Conservation (phyloP, 30 jellyfish, hydroid and myxozoan genomes). For the Rhopilema esculentum region DNA sequence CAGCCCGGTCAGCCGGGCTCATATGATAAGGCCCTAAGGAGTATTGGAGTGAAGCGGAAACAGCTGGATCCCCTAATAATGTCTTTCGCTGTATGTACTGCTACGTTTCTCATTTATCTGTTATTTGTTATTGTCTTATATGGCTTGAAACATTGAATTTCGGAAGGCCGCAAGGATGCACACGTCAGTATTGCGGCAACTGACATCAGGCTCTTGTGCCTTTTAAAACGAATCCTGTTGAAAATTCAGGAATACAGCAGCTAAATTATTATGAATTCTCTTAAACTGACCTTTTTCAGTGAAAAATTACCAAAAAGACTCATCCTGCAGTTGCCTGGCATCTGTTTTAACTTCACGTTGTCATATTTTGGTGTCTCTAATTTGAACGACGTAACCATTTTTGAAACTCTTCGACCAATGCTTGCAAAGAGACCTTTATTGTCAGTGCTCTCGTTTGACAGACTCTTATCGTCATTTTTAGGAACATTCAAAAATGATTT, state of each 20-base stretch:
- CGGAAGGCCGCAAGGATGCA: no score
- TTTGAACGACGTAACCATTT: not conserved
- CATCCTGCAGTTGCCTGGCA: conserved; percentile 4
- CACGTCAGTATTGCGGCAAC: no score
- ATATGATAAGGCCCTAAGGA: no score
- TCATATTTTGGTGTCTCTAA: not conserved
- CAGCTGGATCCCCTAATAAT: no score
- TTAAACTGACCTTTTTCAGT: conserved; percentile 1
- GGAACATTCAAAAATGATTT: not conserved
- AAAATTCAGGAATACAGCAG: not conserved
- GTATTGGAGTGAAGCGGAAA: no score
- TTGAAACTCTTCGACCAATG: not conserved
- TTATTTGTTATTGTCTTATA: no score
- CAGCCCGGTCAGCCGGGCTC: no score
- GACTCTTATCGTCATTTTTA: not conserved
- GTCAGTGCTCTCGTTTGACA: not conserved
- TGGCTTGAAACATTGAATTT: no score
- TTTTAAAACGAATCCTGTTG: no score
- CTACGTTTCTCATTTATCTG: no score
- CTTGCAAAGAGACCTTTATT: not conserved
- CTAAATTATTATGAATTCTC: not conserved
- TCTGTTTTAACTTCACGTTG: not conserved
- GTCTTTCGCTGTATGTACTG: no score
- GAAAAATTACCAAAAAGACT: not conserved
- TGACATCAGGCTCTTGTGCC: not conserved